These are phyloP conservation scores for Hypanus sabinus DNA, from an alignment of 2,113 vertebrate genomes.

Conservation along the genomic window DNA sequence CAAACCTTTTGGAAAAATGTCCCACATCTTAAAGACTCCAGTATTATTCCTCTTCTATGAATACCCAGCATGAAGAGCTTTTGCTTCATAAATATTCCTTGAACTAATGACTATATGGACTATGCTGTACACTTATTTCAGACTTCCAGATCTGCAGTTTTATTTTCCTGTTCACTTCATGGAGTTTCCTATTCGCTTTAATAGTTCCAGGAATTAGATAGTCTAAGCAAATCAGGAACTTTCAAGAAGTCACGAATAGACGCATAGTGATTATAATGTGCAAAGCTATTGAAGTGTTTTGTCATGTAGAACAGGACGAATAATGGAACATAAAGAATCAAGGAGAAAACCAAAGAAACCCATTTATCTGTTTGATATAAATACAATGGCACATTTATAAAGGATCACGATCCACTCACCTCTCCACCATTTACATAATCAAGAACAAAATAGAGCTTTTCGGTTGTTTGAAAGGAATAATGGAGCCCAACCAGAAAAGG, in stretches of 20 bases:
- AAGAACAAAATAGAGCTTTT: slow-evolving; percentile 97
- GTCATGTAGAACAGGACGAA: background rate
- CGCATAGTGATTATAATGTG: background rate
- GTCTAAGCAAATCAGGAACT: background rate
- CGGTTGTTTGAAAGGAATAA: slow-evolving; percentile 91
- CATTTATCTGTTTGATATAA: background rate
- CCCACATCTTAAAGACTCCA: too few relatives aligned
- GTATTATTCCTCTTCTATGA: too few relatives aligned
- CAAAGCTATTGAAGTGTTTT: background rate
- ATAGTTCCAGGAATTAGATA: background rate
- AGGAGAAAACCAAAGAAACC: background rate
- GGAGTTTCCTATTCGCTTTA: background rate
- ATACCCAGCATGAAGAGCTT: too few relatives aligned
- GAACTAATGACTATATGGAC: too few relatives aligned
- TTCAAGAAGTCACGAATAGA: background rate
- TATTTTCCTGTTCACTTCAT: background rate
- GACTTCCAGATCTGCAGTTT: too few relatives aligned
- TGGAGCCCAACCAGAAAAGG: slow-evolving; percentile 91
- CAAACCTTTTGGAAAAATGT: background rate
- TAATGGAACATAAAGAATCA: slow-evolving; percentile 40
- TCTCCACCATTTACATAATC: slow-evolving; percentile 97
- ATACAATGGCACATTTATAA: background rate
- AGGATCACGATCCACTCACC: slow-evolving; percentile 53
- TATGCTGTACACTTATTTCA: too few relatives aligned
- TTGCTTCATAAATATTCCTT: too few relatives aligned